A percentile compares a stretch with the other conserved stretches of the same genome.
Evolutionary conservation across 2,113 vertebrate species (phyloP).

Genomic region (Noctilio leporinus): DNA sequence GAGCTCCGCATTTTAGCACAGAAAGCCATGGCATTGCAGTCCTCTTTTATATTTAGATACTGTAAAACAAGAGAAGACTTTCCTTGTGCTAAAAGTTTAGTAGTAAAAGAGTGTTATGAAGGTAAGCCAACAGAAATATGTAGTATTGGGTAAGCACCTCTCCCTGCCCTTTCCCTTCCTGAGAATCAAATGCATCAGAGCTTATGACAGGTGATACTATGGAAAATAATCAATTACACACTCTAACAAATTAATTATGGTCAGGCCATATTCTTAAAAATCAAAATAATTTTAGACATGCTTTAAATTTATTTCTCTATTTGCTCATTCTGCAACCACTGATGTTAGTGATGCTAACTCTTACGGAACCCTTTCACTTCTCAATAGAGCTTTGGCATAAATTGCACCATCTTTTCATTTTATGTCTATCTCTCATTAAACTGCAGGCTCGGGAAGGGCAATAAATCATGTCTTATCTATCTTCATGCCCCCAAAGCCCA

Average conservation of each 20-base stretch:
- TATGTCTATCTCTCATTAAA: neutral
- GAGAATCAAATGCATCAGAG: neutral
- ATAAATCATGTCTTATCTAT: neutral
- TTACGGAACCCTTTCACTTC: neutral
- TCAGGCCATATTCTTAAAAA: neutral
- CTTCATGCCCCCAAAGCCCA: neutral
- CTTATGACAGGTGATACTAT: neutral
- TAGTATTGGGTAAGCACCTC: neutral
- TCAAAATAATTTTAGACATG: neutral
- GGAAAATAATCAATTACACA: neutral
- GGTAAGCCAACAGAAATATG: neutral
- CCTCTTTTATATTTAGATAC: slow-evolving; percentile 87
- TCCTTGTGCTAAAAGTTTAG: neutral
- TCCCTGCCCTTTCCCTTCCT: neutral
- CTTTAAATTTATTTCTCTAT: slow-evolving; percentile 1
- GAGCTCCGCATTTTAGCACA: slow-evolving; percentile 95
- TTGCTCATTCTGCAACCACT: neutral
- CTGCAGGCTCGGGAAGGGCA: neutral
- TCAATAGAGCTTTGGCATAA: neutral
- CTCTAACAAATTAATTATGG: neutral
- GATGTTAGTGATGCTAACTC: neutral
- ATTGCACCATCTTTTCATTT: neutral
- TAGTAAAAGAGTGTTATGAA: neutral
- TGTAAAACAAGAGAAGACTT: slow-evolving; percentile 54
- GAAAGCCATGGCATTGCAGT: slow-evolving; percentile 93